Base-by-base conservation (phyloP, 1,140 invertebrate genomes). In the Apis dorsata region DNA sequence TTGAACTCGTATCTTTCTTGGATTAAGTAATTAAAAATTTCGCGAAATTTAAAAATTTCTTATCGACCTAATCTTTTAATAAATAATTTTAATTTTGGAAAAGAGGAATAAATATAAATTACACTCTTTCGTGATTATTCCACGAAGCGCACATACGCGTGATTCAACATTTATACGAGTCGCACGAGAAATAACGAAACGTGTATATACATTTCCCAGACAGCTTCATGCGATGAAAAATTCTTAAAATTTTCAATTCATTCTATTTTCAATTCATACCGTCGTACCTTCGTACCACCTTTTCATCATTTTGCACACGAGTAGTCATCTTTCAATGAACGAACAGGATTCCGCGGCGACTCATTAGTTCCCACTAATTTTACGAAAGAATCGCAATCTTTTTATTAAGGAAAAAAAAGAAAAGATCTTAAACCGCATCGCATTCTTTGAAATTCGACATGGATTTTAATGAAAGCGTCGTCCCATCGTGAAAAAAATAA, bases 401-500 rank as follows among this genome's bases (percentile, higher is more conserved):
- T 44, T 44, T 44, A 4, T 63, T 63, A 12, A 4, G n/a, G 59
- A 28, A 34, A 3, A 12, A 13, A 19, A 2, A 24, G 28, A 34
- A 44, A 5, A 17, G 13, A 28, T 72, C 65, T 57, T 49, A 72
- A 65, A 34, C 15, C 10, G 44, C 28, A 55, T 24, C 11, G 2
- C 24, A 60, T 51, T n/a, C 34, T 44, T 17, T 51, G 51, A 34
- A 72, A 19, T 34, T 73, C 21, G 9, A n/a, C 70, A 44, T 15
- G 2, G 19, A 7, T 5, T 28, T 60, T 79, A 74, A 79, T 83
- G 85, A 86, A 85, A 81, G 70, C 69, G 62, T 83, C 83, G 69
- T 59, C 24, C 24, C 24, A 24, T 24, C n/a, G 59, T 57, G 57
- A 5, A 7, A 69, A 69, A 9, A 84, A 83, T 79, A 79, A 86